Evolutionary conservation across 2,888 invertebrate genomes (phyloP).

Genomic region (Euzetes globulus): DNA sequence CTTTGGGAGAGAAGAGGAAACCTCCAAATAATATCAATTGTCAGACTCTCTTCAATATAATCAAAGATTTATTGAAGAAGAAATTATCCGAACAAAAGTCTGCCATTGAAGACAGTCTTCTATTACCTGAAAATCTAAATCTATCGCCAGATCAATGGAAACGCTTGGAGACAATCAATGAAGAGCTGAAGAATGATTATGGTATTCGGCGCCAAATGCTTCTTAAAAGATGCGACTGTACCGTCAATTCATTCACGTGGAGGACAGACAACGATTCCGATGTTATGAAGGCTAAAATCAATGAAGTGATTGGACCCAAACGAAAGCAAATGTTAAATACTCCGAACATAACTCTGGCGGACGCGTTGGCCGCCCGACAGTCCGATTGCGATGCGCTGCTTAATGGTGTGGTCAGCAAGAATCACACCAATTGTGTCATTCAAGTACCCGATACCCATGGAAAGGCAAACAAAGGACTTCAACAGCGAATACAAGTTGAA

Average conservation of each 20-base stretch:
- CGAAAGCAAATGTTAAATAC: slow-evolving; percentile 53
- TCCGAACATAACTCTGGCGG: slow-evolving; percentile 63
- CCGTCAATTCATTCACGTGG: slow-evolving; percentile 82
- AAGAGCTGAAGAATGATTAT: slow-evolving; percentile 73
- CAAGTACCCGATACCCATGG: slow-evolving; percentile 30
- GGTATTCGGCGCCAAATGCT: slow-evolving; percentile 73
- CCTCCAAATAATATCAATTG: slow-evolving; percentile 76
- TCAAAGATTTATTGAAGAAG: slow-evolving; percentile 55
- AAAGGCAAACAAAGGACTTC: slow-evolving; percentile 34
- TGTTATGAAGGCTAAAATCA: slow-evolving; percentile 53
- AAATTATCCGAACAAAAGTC: slow-evolving; percentile 1
- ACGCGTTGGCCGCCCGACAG: slow-evolving; percentile 74
- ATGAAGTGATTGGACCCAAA: slow-evolving; percentile 53
- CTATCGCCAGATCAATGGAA: slow-evolving; percentile 76
- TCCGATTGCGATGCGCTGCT: slow-evolving; percentile 46
- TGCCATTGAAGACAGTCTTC: slow-evolving; percentile 33
- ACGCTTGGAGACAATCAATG: slow-evolving; percentile 60
- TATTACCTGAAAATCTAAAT: slow-evolving; percentile 44
- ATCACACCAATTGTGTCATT: slow-evolving; percentile 35
- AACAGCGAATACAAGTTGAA: slow-evolving; percentile 28
- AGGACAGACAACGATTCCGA: slow-evolving; percentile 37
- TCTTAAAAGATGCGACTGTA: slow-evolving; percentile 84
- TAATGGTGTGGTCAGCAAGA: slow-evolving; percentile 35
- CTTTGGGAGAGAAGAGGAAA: slow-evolving; percentile 67
- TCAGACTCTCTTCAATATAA: slow-evolving; percentile 63